Evolutionary conservation across 2,113 vertebrate genomes (phyloP), one percentile per base, ranked within the genome.

Genomic region (Alethe diademata): DNA sequence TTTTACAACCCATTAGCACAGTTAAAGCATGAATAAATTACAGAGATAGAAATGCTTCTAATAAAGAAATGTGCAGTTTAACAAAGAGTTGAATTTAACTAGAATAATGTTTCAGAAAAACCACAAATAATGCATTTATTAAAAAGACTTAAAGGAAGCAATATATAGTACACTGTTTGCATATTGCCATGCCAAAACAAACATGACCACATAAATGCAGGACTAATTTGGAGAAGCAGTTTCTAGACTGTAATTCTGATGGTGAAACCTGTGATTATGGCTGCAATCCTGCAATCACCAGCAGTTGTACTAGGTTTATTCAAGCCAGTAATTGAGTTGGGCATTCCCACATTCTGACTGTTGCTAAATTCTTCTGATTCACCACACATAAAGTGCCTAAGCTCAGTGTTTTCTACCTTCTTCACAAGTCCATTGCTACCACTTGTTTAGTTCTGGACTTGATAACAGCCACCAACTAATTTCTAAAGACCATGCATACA

Each of bases 221-320:
- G 71, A 62, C 85, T 86, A 94, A 95, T 97, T 93, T 96, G 90
- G 92, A 93, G 67, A 87, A 88, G 33, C 23, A 54, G 29, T 60
- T 86, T 91, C 61, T 64, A 91, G 64, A 93, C 79, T 82, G 62
- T 93, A 95, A 95, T 96, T 75, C 74, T 87, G 29, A 62, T 58
- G 58, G 26, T 15, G 28, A 86, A 95, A 73, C 92, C 81, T 10
- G 7, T 92, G 81, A 96, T 97, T 96, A 86, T 74, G 92, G 74
- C 54, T 51, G 43, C 87, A 88, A 71, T 91, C 54, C 85, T 95
- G 85, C 92, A 94, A 91, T 92, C 51, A 35, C 67, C 22, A 88
- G 82, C 85, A 90, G 78, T 78, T 79, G 71, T 76, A 78, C 38
- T 43, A 62, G 67, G 58, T 89, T 91, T 79, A n/a, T 56, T 91